Conservation (phyloP, 2,888 invertebrate species). For the Lasioglossum calceatum region DNA sequence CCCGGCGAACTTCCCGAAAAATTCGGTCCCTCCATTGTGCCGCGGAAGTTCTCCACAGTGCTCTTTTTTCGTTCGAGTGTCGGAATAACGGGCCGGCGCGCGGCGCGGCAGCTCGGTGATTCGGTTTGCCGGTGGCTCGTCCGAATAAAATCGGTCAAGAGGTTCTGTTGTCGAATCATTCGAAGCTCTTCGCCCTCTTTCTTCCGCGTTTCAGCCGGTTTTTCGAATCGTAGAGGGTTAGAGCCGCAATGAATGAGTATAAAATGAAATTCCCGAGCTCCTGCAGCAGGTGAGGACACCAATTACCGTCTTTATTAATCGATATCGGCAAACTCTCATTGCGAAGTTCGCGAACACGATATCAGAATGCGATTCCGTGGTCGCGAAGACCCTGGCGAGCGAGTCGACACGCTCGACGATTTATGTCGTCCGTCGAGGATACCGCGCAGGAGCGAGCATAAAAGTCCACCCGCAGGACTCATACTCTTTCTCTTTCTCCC, state of each 20-base stretch:
- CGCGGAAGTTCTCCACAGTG: background rate
- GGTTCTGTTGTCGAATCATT: conserved; percentile 2
- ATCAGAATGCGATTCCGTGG: conserved; percentile 4
- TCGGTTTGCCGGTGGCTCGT: background rate
- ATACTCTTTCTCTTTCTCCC: conserved; percentile 2
- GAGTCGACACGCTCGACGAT: conserved; percentile 68
- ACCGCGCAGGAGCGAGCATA: conserved; percentile 61
- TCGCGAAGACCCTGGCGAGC: conserved; percentile 34
- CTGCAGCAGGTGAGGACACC: background rate
- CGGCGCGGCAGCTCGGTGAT: background rate
- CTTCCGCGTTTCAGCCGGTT: background rate
- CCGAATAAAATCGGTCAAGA: conserved; percentile 41
- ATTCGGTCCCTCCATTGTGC: conserved; percentile 46
- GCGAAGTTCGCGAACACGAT: background rate
- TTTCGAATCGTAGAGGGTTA: background rate
- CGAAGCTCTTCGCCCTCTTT: background rate
- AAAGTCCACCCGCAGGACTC: conserved; percentile 64
- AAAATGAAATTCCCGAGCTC: background rate
- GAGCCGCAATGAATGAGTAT: too few species aligned
- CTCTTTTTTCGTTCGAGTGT: background rate
- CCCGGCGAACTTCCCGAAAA: conserved; percentile 38
- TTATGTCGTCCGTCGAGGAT: conserved; percentile 69
- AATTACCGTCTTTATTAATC: background rate
- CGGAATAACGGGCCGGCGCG: too few species aligned
- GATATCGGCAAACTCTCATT: background rate